Conservation (phyloP, 1,140 invertebrate species). For the Leucophenga varia region DNA sequence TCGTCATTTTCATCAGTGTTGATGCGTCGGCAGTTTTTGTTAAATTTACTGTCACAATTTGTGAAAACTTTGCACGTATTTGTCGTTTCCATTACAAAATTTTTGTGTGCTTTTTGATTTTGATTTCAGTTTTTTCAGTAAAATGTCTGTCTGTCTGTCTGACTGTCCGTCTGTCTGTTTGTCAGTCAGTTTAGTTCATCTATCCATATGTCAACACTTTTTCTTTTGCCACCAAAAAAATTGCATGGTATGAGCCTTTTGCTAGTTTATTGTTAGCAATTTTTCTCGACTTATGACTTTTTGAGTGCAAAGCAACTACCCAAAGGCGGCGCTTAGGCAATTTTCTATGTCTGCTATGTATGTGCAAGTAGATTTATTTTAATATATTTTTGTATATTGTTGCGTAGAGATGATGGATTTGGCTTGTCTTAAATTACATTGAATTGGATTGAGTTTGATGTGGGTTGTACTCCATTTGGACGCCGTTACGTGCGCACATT, state of each 20-base stretch:
- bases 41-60: constrained; percentile 34
- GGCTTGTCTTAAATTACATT: no score
- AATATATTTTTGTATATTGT: no score
- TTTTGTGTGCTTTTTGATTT: constrained; percentile 52
- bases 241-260: no score
- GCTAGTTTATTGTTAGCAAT: constrained; percentile 30
- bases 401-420: no score
- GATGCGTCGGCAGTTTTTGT: constrained; percentile 23
- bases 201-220: constrained; percentile 49
- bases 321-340: constrained; percentile 44
- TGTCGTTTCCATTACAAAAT: constrained; percentile 53
- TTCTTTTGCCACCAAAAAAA: not conserved
- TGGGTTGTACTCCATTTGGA: no score
- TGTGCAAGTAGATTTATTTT: no score
- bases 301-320: constrained; percentile 37
- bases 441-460: no score
- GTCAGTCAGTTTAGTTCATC: constrained; percentile 44
- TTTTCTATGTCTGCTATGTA: constrained; percentile 42
- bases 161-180: constrained; percentile 11
- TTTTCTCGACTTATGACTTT: constrained; percentile 45
- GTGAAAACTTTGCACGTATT: constrained; percentile 43
- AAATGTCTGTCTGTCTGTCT: constrained; percentile 12
- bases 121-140: constrained; percentile 29
- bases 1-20: no score
- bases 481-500: no score